Evolutionary conservation across 1,140 invertebrate species (phyloP), one percentile per base, ranked within the genome.

Genomic region (Apis cerana): DNA sequence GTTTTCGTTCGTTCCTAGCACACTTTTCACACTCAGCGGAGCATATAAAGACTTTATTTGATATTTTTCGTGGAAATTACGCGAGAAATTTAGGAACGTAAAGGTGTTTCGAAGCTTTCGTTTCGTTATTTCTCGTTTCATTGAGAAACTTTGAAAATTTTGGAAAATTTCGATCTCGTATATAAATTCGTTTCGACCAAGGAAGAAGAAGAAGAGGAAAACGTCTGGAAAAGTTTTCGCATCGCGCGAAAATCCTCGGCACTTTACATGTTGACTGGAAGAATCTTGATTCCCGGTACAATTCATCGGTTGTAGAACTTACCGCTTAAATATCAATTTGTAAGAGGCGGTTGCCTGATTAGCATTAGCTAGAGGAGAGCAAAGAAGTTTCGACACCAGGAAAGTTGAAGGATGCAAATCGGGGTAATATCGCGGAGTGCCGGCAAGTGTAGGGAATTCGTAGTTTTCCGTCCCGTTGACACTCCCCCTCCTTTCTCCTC

Each of bases 391-490:
- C 62, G 75, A 58, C 76, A 74, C 27, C 50, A 74, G 69, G 87
- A 83, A 89, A 86, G 87, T 89, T 88, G 75, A 84, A 88, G 52
- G 87, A 89, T 89, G 88, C 87, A 89, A 89, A 89, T 89, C 72
- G 83, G 83, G 77, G 67, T 84, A 83, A 89, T 89, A 89, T 88
- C 64, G 65, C 65, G 64, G 33, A 3, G 54, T 23, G 59, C 12
- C 13, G 43, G 75, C 27, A 23, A 78, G 48, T 50, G n/a, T 27
- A 68, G 54, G 69, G 70, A 65, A 50, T 33, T 76, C 33, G 68
- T 75, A 85, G 75, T 85, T 87, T 75, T 76, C n/a, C 33, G 23
- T 88, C 64, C 74, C 80, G 80, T 88, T 85, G 88, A 76, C 86
- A 88, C 4, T 48, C 56, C 0, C 87, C 79, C 69, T 65, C 54